Evolutionary conservation across 2,797 vertebrate species (phyloP), one percentile per base, ranked within the genome.

Genomic region (Tadarida brasiliensis): DNA sequence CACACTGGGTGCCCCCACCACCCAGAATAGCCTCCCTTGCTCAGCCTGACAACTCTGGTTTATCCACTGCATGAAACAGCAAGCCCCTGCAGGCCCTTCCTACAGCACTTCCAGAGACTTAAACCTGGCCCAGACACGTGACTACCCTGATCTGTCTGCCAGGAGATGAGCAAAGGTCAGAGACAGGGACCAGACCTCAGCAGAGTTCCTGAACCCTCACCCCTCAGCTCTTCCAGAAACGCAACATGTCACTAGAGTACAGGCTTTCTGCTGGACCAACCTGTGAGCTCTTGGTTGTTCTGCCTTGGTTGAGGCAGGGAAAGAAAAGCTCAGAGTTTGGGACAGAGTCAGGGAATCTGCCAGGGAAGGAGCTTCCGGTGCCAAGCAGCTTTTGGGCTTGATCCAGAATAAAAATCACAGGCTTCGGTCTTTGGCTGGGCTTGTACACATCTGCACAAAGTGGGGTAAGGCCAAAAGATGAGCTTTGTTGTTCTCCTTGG

Each of bases 341-440:
- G 77, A 19, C 6, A 35, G 39, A 77, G 28, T 56, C 11, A 33
- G 26, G 19, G 85, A 84, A 33, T 81, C 80, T 89, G 81, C 49
- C 77, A 76, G 24, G 24, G n/a, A 87, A 74, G 15, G 39, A 54
- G 4, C 47, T 87, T 90, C n/a, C 85, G 70, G 71, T 16, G 35
- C 56, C n/a, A 87, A 39, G 56, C 51, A 85, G 56, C 49, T 35
- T 83, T 67, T 95, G 83, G 44, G 19, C 68, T 87, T 74, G 56
- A 73, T 91, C 47, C 61, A 93, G 84, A 94, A 71, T 61, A 87
- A 77, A 95, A 70, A 14, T 78, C 71, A 51, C 51, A 85, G 80
- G 87, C 76, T 91, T 85, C 56, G 26, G 70, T 65, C 39, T 70
- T 24, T 33, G 70, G 26, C 81, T 10, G 1, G 44, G 44, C 44